Evolutionary conservation across 2,113 vertebrate genomes (phyloP).

Genomic region (Pangasianodon gigas): DNA sequence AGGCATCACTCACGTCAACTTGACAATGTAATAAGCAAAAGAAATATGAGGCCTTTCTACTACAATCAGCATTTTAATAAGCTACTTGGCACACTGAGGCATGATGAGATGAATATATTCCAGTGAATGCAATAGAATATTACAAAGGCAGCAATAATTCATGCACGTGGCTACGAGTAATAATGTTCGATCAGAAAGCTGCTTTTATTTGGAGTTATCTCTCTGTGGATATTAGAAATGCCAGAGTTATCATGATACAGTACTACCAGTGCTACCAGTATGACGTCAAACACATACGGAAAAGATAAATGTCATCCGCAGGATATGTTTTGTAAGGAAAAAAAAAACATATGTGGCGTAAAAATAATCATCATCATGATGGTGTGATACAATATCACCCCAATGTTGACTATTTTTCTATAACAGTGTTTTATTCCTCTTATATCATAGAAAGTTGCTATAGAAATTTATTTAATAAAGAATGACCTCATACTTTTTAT

Average conservation of each 20-base stretch:
- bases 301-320: background rate
- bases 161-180: background rate
- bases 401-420: background rate
- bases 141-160: slow-evolving; percentile 5
- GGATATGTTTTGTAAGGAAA: background rate
- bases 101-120: background rate
- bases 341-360: background rate
- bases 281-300: background rate
- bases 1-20: background rate
- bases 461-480: background rate
- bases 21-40: slow-evolving; percentile 21
- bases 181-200: background rate
- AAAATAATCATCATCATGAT: background rate
- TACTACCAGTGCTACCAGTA: background rate
- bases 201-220: background rate
- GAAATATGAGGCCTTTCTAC: slow-evolving; percentile 19
- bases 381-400: background rate
- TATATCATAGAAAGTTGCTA: background rate
- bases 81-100: background rate
- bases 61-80: slow-evolving; percentile 17
- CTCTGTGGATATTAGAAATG: background rate
- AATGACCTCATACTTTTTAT: background rate
- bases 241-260: background rate
- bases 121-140: background rate
- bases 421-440: background rate